Percentiles rank a stretch among this genome's conserved stretches.
phyloP scores from a whole-genome alignment of 1,140 invertebrate species.

The Aphaenogaster floridana region DNA sequence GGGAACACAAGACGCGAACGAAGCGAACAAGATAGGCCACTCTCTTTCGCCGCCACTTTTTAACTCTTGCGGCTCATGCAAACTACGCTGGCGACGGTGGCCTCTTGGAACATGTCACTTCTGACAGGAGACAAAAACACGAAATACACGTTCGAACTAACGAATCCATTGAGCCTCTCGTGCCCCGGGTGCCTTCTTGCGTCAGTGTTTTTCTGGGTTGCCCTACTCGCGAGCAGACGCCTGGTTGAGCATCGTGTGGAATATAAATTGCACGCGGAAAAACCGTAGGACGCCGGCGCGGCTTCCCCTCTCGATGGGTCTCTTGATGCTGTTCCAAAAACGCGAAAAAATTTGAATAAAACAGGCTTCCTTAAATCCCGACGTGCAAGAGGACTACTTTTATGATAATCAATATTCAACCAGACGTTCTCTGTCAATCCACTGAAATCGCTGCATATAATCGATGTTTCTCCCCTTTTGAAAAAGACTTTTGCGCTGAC shows the following conservation, averaged over 20 bases:
- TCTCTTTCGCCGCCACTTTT: conserved; percentile 65
- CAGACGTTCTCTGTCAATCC: conserved; percentile 2
- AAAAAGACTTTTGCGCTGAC: background rate
- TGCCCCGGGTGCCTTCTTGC: conserved; percentile 34
- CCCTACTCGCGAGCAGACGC: conserved; percentile 32
- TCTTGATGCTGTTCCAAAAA: conserved; percentile 31
- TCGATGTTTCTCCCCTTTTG: background rate
- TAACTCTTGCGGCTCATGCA: conserved; percentile 72
- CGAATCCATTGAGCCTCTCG: conserved; percentile 60
- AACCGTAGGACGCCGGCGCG: conserved; percentile 20
- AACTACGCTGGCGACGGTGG: conserved; percentile 64
- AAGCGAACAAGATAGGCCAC: conserved; percentile 45
- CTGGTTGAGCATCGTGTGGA: conserved; percentile 41
- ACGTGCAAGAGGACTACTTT: conserved; percentile 27
- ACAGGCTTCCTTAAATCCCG: conserved; percentile 34
- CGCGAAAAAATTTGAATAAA: conserved; percentile 57
- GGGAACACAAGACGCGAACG: conserved; percentile 47
- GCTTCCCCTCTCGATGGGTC: conserved; percentile 4
- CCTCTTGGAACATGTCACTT: conserved; percentile 75
- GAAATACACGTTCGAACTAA: conserved; percentile 59
- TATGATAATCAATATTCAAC: conserved; percentile 50
- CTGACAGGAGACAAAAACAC: conserved; percentile 73
- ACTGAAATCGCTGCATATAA: conserved; percentile 21
- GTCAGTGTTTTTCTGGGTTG: conserved; percentile 56
- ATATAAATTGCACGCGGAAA: conserved; percentile 57